Percentiles rank a stretch among this genome's conserved stretches.
phyloP scores from a whole-genome alignment of 2,888 invertebrate species.

The Flexamia atlantica region DNA sequence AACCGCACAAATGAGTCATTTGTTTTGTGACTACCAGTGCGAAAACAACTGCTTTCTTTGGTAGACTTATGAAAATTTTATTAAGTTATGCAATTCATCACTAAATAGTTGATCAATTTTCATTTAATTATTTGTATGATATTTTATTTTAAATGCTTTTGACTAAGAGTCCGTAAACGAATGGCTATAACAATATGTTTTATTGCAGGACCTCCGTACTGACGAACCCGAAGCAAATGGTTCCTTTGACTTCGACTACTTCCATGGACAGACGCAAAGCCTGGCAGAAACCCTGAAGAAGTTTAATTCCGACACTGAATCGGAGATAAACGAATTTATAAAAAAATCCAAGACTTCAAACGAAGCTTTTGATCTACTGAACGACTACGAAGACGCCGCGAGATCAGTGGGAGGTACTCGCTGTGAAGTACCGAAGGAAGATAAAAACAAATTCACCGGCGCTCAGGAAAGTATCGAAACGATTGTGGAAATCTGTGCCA shows the following conservation, averaged over 20 bases:
- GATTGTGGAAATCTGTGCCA: not conserved
- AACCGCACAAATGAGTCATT: too few relatives aligned
- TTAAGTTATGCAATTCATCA: too few relatives aligned
- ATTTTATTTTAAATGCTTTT: too few relatives aligned
- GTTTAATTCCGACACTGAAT: not conserved
- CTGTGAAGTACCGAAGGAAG: not conserved
- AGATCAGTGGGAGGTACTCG: not conserved
- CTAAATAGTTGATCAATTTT: too few relatives aligned
- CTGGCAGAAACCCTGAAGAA: not conserved
- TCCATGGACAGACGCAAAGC: not conserved
- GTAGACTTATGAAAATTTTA: too few relatives aligned
- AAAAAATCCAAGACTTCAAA: not conserved
- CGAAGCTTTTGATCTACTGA: not conserved
- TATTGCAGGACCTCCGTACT: not conserved
- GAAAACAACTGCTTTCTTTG: too few relatives aligned
- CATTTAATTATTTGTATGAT: too few relatives aligned
- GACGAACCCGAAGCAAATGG: not conserved
- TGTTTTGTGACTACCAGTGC: too few relatives aligned
- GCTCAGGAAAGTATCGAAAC: not conserved
- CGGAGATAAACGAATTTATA: not conserved
- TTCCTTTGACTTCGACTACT: not conserved
- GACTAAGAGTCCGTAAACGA: too few relatives aligned
- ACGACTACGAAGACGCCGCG: not conserved
- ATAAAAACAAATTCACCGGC: constrained; percentile 12
- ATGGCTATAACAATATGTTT: not conserved